These are phyloP conservation scores for Nomada goodeniana DNA, from an alignment of 2,888 invertebrate species.

Conservation along the genomic window DNA sequence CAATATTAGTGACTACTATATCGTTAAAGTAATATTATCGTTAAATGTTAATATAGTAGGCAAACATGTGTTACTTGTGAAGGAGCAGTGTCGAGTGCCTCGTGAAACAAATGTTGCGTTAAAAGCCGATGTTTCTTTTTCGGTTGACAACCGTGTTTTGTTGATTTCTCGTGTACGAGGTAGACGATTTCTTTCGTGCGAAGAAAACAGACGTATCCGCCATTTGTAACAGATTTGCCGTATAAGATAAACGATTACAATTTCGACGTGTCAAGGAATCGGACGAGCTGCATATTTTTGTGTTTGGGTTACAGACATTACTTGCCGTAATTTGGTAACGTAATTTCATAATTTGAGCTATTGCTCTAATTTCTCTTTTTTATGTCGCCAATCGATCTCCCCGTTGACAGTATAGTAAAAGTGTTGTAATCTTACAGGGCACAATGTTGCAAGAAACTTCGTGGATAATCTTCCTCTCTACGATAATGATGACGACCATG, in stretches of 20 bases:
- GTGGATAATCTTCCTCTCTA: not conserved
- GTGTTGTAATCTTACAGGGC: not conserved
- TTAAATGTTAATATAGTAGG: too few relatives aligned
- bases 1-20: not conserved
- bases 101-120: constrained; percentile 9
- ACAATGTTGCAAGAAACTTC: constrained; percentile 18
- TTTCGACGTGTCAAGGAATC: not conserved
- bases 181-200: not conserved
- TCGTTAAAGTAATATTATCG: too few relatives aligned
- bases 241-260: not conserved
- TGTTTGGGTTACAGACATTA: not conserved
- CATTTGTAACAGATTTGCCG: not conserved
- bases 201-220: constrained; percentile 6
- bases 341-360: not conserved
- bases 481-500: not conserved
- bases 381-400: not conserved
- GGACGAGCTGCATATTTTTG: not conserved
- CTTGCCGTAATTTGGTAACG: not conserved
- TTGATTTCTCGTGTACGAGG: not conserved
- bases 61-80: not conserved
- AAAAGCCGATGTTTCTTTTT: constrained; percentile 4
- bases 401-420: not conserved
- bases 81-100: not conserved
- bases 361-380: not conserved
- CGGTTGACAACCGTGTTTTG: constrained; percentile 13